These are phyloP conservation scores for Perognathus longimembris DNA, from an alignment of 2,113 vertebrate genomes.

Conservation along the genomic window DNA sequence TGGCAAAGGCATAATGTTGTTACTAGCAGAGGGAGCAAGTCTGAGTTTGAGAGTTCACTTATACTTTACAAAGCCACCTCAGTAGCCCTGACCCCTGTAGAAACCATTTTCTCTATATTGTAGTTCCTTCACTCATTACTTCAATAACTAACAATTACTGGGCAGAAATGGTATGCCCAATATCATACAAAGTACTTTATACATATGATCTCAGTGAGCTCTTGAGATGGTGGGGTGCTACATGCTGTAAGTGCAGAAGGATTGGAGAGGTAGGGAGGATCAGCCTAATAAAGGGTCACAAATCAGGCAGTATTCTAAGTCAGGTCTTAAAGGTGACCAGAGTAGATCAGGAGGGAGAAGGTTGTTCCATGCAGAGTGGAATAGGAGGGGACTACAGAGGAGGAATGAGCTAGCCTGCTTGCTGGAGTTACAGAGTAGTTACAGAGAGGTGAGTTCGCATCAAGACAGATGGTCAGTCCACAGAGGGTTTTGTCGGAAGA, in stretches of 20 bases:
- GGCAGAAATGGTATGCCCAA: background rate
- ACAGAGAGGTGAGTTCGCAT: background rate
- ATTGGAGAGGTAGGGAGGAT: background rate
- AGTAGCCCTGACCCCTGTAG: background rate
- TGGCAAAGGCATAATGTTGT: background rate
- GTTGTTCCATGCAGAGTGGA: background rate
- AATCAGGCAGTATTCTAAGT: background rate
- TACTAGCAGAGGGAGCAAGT: background rate
- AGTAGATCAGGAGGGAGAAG: background rate
- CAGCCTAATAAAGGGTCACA: background rate
- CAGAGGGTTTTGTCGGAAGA: conserved; percentile 23
- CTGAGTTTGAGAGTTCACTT: background rate
- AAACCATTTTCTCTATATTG: conserved; percentile 32
- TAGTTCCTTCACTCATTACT: conserved; percentile 31
- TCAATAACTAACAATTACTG: conserved; percentile 27
- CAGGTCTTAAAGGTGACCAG: background rate
- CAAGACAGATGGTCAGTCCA: background rate
- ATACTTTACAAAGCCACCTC: conserved; percentile 7
- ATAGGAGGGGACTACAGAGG: background rate
- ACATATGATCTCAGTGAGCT: background rate
- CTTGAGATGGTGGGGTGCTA: background rate
- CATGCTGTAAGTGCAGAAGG: background rate
- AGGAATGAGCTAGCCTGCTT: background rate
- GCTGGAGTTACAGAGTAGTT: background rate
- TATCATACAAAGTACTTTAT: conserved; percentile 32